Conservation (phyloP, 2,113 vertebrate species). For the Heterochromis multidens region DNA sequence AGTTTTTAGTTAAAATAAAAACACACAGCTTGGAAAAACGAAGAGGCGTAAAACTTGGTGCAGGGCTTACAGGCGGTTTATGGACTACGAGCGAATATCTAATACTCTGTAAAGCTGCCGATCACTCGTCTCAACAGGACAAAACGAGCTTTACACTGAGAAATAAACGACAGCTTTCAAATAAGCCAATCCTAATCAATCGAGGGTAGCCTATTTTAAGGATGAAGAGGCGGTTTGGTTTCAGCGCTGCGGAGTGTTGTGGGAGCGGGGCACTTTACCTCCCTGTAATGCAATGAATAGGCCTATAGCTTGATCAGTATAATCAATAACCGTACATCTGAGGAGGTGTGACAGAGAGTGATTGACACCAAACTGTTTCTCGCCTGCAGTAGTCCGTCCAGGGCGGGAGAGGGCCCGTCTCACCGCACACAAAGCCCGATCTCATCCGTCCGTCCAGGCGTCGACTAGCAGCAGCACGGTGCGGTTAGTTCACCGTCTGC, state of each 20-base stretch:
- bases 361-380: slow-evolving; percentile 78
- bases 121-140: slow-evolving; percentile 47
- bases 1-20: background rate
- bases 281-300: slow-evolving; percentile 62
- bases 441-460: slow-evolving; percentile 74
- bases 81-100: slow-evolving; percentile 37
- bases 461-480: slow-evolving; percentile 79
- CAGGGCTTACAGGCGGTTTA: slow-evolving; percentile 11
- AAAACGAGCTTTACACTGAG: slow-evolving; percentile 42
- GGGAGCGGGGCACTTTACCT: slow-evolving; percentile 21
- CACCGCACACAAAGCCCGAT: slow-evolving; percentile 79
- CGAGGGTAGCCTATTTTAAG: background rate
- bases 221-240: background rate
- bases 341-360: slow-evolving; percentile 72
- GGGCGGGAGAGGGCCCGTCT: slow-evolving; percentile 78
- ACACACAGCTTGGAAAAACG: background rate
- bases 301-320: slow-evolving; percentile 66
- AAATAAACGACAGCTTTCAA: slow-evolving; percentile 55
- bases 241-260: slow-evolving; percentile 13
- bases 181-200: slow-evolving; percentile 59
- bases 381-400: slow-evolving; percentile 78
- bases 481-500: slow-evolving; percentile 80
- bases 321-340: slow-evolving; percentile 71
- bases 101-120: slow-evolving; percentile 42
- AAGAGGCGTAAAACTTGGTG: background rate